A percentile compares a stretch with the other conserved stretches of the same genome.
Conservation (phyloP, 2,888 invertebrate genomes). For the Charanyca ferruginea region DNA sequence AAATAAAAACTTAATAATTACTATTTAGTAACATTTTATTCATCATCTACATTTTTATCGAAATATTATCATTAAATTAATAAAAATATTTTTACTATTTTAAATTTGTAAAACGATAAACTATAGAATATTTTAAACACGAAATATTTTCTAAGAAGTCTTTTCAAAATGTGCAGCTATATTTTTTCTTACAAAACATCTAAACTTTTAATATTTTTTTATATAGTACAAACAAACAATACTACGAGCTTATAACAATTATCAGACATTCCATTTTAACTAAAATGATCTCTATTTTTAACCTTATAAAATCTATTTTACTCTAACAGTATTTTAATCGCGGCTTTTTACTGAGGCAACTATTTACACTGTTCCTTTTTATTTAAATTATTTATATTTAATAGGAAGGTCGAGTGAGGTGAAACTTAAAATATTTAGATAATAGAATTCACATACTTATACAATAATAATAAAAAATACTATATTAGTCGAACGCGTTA, state of each 20-base stretch:
- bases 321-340: conserved; percentile 69
- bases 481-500: conserved; percentile 40
- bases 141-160: neutral
- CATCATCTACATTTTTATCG: conserved; percentile 12
- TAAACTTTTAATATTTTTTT: conserved; percentile 14
- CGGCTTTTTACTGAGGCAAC: conserved; percentile 63
- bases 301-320: conserved; percentile 65
- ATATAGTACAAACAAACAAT: conserved; percentile 55
- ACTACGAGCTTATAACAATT: conserved; percentile 57
- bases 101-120: neutral
- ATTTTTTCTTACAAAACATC: conserved; percentile 7
- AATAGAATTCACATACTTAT: conserved; percentile 32
- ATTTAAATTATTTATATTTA: conserved; percentile 65
- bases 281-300: conserved; percentile 74
- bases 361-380: conserved; percentile 62
- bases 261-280: conserved; percentile 68
- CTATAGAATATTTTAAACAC: conserved; percentile 6
- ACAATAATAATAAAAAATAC: conserved; percentile 24
- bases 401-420: conserved; percentile 69
- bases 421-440: conserved; percentile 50
- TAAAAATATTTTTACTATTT: conserved; percentile 32
- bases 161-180: conserved; percentile 19
- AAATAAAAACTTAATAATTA: conserved; percentile 25
- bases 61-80: neutral
- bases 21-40: conserved; percentile 14